A percentile compares a stretch with the other conserved stretches of the same genome.
Conservation (phyloP, 1,140 invertebrate species). For the Stegodyphus mimosarum region DNA sequence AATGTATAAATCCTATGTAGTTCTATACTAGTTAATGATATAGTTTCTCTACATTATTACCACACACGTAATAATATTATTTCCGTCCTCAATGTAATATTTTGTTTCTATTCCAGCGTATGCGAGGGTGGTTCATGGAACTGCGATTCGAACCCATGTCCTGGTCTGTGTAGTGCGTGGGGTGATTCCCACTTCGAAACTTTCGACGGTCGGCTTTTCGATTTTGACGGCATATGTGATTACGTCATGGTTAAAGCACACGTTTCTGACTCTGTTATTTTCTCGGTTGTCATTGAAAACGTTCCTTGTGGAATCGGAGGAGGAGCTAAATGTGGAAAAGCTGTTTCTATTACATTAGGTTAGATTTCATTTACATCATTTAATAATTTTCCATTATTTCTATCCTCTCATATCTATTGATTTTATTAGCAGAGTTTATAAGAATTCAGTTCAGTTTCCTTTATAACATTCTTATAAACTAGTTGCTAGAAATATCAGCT, state of each 20-base stretch:
- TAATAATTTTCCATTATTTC: too few species aligned
- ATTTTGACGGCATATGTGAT: constrained; percentile 66
- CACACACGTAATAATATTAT: not conserved
- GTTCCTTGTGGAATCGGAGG: constrained; percentile 82
- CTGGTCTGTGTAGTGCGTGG: constrained; percentile 81
- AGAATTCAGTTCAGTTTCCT: too few species aligned
- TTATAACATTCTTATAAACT: too few species aligned
- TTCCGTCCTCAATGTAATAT: not conserved
- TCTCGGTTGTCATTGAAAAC: constrained; percentile 73
- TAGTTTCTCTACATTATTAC: not conserved
- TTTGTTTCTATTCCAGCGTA: constrained; percentile 20
- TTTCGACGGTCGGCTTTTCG: constrained; percentile 78
- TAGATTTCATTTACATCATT: constrained; percentile 58
- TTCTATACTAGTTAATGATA: not conserved
- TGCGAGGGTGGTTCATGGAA: constrained; percentile 40
- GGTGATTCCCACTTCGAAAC: constrained; percentile 83
- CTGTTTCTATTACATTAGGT: constrained; percentile 75
- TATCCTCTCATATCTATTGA: too few species aligned
- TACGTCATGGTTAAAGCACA: constrained; percentile 68
- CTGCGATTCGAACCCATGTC: constrained; percentile 27
- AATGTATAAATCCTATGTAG: not conserved
- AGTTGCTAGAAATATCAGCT: too few species aligned
- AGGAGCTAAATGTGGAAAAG: constrained; percentile 88
- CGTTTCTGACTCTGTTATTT: constrained; percentile 58
- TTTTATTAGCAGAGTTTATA: too few species aligned